phyloP scores from a whole-genome alignment of 35 echinoderm and acorn worm genomes.

The Apostichopus parvimensis region DNA sequence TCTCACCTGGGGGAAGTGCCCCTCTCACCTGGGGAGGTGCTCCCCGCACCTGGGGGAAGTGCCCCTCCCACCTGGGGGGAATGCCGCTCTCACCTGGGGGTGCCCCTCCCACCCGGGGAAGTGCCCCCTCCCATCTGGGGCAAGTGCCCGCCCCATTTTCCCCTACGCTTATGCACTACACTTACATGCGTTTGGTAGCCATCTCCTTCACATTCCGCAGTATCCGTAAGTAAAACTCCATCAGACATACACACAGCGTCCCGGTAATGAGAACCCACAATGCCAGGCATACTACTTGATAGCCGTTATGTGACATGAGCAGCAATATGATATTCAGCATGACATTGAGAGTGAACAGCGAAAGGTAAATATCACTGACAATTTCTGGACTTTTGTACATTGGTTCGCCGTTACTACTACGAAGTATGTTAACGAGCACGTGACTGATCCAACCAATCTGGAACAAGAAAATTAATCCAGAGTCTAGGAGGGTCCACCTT shows the following conservation, averaged over 20 bases:
- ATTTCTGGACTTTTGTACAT: conserved; percentile 31
- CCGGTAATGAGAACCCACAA: background rate
- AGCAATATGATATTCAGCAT: background rate
- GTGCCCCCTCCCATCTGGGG: too few species aligned
- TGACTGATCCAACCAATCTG: conserved; percentile 62
- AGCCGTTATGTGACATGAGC: background rate
- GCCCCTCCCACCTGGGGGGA: too few species aligned
- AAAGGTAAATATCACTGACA: conserved; percentile 27
- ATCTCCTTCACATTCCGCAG: conserved; percentile 15
- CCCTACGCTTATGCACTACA: background rate
- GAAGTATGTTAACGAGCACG: conserved; percentile 57
- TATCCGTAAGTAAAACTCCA: conserved; percentile 9
- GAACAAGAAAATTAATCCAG: conserved; percentile 49
- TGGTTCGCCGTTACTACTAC: conserved; percentile 17
- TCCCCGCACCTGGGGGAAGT: too few species aligned
- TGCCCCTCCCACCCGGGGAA: too few species aligned
- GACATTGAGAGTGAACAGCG: background rate
- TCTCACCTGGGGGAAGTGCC: too few species aligned
- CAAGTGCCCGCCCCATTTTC: background rate
- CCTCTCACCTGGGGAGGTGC: too few species aligned
- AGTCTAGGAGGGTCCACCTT: conserved; percentile 52
- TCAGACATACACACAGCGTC: background rate
- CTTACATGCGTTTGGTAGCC: conserved; percentile 4
- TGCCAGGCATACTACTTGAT: background rate
- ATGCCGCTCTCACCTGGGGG: too few species aligned